A percentile compares a stretch with the other conserved stretches of the same genome.
Conservation (phyloP, 2,888 invertebrate species). For the Ceraclea dissimilis region DNA sequence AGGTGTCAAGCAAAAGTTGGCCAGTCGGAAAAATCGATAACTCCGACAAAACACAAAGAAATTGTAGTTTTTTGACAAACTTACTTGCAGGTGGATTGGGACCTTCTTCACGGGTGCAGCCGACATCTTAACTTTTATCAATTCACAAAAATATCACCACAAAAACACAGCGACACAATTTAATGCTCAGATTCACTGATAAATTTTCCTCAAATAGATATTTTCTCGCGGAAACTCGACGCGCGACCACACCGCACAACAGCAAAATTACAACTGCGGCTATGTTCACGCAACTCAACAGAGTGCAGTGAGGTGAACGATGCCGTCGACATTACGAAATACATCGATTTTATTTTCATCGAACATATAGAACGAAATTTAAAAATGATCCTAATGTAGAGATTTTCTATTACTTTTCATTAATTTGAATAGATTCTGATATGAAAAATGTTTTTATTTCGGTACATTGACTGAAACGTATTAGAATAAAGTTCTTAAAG, state of each 20-base stretch:
- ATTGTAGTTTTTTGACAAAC: not conserved
- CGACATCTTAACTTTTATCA: conserved; percentile 47
- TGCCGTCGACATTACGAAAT: no score
- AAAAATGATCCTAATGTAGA: no score
- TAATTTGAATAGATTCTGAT: no score
- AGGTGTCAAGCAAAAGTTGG: no score
- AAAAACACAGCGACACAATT: not conserved
- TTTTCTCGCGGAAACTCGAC: conserved; percentile 1
- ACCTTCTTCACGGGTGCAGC: conserved; percentile 90
- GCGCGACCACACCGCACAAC: not conserved
- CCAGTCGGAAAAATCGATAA: not conserved
- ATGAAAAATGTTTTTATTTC: no score
- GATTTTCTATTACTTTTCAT: no score
- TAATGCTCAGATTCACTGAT: not conserved
- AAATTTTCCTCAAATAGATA: not conserved
- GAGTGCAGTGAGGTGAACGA: no score
- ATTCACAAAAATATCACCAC: not conserved
- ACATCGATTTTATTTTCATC: no score
- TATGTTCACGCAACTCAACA: not conserved
- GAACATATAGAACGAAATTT: no score
- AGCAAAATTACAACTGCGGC: not conserved
- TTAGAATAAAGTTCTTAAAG: no score
- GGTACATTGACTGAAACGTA: no score
- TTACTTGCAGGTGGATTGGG: conserved; percentile 86
- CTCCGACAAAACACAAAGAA: not conserved